Conservation (phyloP, 2,888 invertebrate genomes). For the Hymenopus coronatus region DNA sequence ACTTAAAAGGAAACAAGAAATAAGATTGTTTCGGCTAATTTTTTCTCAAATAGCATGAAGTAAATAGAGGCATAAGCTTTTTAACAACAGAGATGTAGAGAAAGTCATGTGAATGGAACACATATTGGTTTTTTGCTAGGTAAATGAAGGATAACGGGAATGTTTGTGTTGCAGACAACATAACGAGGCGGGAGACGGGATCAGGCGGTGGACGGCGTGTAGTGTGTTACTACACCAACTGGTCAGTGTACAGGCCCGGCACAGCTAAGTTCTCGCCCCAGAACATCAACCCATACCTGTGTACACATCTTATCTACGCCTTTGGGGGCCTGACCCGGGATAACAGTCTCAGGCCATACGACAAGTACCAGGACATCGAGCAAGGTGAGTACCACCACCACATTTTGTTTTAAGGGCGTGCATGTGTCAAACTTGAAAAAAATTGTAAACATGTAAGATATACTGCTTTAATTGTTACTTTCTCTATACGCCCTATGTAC, state of each 20-base stretch:
- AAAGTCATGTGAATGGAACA: too few relatives aligned
- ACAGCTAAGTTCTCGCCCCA: constrained; percentile 89
- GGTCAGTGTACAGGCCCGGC: constrained; percentile 89
- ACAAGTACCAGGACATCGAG: constrained; percentile 93
- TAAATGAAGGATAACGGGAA: background rate
- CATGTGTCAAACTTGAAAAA: too few relatives aligned
- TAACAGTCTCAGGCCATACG: constrained; percentile 86
- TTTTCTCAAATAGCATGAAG: too few relatives aligned
- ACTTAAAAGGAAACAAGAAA: too few relatives aligned
- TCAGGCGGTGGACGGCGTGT: constrained; percentile 56
- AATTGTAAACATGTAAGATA: too few relatives aligned
- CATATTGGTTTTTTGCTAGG: too few relatives aligned
- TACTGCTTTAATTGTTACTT: too few relatives aligned
- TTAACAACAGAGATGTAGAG: too few relatives aligned
- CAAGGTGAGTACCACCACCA: constrained; percentile 65
- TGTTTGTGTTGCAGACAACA: constrained; percentile 29
- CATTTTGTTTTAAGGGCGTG: too few relatives aligned
- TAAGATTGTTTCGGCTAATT: too few relatives aligned
- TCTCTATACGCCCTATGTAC: too few relatives aligned
- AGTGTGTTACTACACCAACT: constrained; percentile 91
- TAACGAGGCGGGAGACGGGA: constrained; percentile 23
- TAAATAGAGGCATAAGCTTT: too few relatives aligned
- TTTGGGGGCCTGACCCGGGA: constrained; percentile 91
- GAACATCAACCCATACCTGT: constrained; percentile 91
- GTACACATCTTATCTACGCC: constrained; percentile 90